These are phyloP conservation scores for Lepisosteus osseus DNA, from an alignment of 2,113 vertebrate genomes.

Conservation along the genomic window DNA sequence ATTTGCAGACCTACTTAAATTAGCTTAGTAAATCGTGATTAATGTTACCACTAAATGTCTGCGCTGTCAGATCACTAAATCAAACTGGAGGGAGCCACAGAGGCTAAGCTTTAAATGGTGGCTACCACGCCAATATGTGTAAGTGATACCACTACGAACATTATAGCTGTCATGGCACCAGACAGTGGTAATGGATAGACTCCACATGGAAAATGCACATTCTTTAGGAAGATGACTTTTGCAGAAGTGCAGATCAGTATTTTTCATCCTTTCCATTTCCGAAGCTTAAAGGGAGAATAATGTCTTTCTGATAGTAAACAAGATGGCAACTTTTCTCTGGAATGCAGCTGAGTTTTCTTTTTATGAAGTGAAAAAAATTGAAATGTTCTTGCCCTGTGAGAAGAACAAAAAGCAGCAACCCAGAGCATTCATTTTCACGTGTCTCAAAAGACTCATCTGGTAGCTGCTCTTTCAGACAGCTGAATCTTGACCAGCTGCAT, in stretches of 20 bases:
- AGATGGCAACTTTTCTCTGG: not conserved
- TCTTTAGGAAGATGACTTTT: not conserved
- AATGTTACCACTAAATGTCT: not conserved
- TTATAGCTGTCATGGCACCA: not conserved
- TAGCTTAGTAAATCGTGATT: slow-evolving; percentile 16
- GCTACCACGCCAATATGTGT: not conserved
- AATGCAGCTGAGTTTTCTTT: not conserved
- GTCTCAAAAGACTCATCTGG: too few species aligned
- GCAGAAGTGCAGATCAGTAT: not conserved
- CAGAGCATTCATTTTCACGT: too few species aligned
- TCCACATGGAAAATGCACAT: not conserved
- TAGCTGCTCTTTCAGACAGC: not conserved
- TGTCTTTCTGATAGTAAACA: not conserved
- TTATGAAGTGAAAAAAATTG: too few species aligned
- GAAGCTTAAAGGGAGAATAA: not conserved
- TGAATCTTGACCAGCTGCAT: not conserved
- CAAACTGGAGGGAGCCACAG: not conserved
- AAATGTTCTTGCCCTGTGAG: too few species aligned
- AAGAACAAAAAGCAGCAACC: too few species aligned
- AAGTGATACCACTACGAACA: not conserved
- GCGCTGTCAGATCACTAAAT: slow-evolving; percentile 2
- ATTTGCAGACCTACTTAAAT: slow-evolving; percentile 16
- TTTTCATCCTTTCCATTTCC: not conserved
- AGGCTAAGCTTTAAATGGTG: not conserved
- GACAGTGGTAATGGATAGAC: slow-evolving; percentile 1